A percentile compares a stretch with the other conserved stretches of the same genome.
Evolutionary conservation across 53 echinoderm and acorn worm species (phyloP).

Genomic region (Temnopleurus reevesii): DNA sequence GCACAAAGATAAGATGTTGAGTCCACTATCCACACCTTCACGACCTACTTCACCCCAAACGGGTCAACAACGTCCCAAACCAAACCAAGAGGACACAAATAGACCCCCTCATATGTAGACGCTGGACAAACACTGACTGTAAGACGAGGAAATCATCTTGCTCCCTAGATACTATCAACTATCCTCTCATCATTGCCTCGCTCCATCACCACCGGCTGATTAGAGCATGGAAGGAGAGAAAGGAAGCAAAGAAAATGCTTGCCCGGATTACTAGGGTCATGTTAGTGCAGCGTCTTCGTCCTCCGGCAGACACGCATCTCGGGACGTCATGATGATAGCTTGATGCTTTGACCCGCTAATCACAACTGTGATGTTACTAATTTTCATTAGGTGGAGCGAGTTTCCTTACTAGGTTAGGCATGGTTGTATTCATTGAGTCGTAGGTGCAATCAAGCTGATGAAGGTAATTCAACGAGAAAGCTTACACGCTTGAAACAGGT

Average conservation of each 20-base stretch:
- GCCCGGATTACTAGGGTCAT: constrained; percentile 33
- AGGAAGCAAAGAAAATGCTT: constrained; percentile 35
- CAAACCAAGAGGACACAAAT: not conserved
- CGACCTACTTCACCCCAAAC: not conserved
- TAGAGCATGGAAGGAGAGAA: not conserved
- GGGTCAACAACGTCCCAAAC: not conserved
- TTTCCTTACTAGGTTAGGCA: not conserved
- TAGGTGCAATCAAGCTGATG: not conserved
- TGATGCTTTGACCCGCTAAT: not conserved
- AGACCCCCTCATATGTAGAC: not conserved
- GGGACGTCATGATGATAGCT: not conserved
- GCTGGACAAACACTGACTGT: not conserved
- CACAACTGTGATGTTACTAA: constrained; percentile 28
- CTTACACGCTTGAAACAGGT: not conserved
- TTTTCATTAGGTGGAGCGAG: not conserved
- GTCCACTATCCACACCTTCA: not conserved
- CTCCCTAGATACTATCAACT: constrained; percentile 23
- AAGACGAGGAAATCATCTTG: constrained; percentile 22
- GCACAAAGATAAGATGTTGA: not conserved
- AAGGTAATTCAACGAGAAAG: constrained; percentile 15
- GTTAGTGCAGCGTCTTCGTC: constrained; percentile 17
- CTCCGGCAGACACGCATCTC: not conserved
- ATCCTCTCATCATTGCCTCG: not conserved
- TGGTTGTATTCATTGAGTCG: not conserved
- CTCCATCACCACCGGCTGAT: constrained; percentile 46